phyloP scores from a whole-genome alignment of 2,113 vertebrate species.

The Fregata magnificens region DNA sequence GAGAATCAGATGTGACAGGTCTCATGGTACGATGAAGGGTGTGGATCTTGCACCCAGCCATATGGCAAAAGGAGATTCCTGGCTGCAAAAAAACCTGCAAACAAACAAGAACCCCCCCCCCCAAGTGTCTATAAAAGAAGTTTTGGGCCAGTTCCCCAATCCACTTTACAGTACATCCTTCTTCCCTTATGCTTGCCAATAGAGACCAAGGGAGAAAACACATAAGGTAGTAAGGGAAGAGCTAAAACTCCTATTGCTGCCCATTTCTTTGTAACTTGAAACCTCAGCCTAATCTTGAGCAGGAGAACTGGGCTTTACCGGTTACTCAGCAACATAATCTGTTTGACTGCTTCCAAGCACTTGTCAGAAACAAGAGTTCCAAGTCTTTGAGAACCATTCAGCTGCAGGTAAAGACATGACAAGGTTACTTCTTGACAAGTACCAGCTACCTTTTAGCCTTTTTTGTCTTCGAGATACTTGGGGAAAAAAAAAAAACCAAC shows the following conservation, averaged over 20 bases:
- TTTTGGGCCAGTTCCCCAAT: not conserved
- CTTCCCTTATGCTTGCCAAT: not conserved
- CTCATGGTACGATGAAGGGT: not conserved
- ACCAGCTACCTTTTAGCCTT: not conserved
- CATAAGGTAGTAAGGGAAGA: not conserved
- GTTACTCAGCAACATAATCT: constrained; percentile 52
- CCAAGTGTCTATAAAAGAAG: not conserved
- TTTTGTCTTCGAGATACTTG: not conserved
- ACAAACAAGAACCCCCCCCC: not conserved
- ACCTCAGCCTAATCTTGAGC: not conserved
- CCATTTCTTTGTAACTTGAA: not conserved
- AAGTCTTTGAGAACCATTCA: not conserved
- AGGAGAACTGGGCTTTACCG: not conserved
- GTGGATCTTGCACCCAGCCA: not conserved
- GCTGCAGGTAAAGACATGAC: not conserved
- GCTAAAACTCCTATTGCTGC: not conserved
- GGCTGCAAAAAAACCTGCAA: not conserved
- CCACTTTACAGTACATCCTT: not conserved
- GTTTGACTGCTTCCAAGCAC: constrained; percentile 5
- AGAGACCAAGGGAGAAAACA: not conserved
- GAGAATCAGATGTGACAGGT: not conserved
- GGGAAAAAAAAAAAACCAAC: not conserved
- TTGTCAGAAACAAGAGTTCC: not conserved
- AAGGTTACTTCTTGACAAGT: not conserved
- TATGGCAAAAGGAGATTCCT: not conserved